These are phyloP conservation scores for Tineola bisselliella DNA, from an alignment of 2,888 invertebrate genomes.

Conservation along the genomic window DNA sequence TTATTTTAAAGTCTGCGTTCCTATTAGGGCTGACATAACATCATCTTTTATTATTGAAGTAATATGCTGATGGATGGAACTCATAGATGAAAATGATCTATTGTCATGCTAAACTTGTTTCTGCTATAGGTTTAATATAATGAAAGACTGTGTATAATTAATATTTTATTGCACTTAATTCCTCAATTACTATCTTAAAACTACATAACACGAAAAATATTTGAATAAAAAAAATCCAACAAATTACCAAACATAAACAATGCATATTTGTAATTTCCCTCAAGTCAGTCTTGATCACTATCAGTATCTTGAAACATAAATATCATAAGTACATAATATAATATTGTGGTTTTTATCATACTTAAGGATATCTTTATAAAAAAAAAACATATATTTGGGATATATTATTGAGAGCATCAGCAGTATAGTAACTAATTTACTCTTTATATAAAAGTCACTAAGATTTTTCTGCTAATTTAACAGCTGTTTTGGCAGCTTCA, in stretches of 20 bases:
- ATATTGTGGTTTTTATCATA: not conserved
- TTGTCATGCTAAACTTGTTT: no score
- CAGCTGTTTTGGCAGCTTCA: constrained; percentile 91
- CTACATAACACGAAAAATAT: not conserved
- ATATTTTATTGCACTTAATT: not conserved
- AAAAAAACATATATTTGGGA: no score
- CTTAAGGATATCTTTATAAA: no score
- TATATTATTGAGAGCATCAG: no score
- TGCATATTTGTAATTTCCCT: not conserved
- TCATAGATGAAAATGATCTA: no score
- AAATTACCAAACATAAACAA: not conserved
- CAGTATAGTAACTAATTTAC: no score
- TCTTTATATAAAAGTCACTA: no score
- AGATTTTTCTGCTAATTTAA: constrained; percentile 48
- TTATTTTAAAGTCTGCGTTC: no score
- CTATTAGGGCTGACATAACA: no score
- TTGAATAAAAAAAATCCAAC: not conserved
- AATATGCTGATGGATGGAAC: no score
- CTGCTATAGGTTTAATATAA: no score
- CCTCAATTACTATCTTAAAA: not conserved
- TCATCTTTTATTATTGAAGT: no score
- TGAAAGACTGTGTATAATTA: not conserved
- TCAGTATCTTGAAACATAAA: not conserved
- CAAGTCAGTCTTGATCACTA: not conserved
- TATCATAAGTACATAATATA: not conserved